A percentile compares a stretch with the other conserved stretches of the same genome.
phyloP scores from a whole-genome alignment of 2,888 invertebrate species.

The Lumbricus terrestris region DNA sequence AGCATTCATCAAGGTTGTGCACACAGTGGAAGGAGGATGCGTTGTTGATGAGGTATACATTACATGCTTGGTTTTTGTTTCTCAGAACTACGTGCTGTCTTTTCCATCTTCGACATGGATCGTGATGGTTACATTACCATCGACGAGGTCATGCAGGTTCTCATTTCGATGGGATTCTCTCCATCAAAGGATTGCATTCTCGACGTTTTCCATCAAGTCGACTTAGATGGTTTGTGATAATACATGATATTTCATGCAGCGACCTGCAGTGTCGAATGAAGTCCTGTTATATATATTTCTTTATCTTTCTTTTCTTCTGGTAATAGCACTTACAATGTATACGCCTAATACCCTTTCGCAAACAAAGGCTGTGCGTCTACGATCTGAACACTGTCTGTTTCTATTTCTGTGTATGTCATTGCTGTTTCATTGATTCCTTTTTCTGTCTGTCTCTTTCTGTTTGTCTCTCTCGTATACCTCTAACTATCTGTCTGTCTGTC shows the following conservation, averaged over 20 bases:
- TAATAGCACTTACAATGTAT: too few relatives aligned
- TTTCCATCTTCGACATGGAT: slow-evolving; percentile 32
- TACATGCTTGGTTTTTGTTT: neutral
- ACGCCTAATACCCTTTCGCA: too few relatives aligned
- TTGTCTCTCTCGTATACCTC: too few relatives aligned
- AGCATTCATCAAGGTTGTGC: neutral
- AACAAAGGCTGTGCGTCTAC: too few relatives aligned
- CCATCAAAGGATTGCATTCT: slow-evolving; percentile 27
- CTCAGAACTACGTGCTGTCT: slow-evolving; percentile 29
- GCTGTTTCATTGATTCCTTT: too few relatives aligned
- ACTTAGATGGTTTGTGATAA: slow-evolving; percentile 22
- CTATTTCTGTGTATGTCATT: too few relatives aligned
- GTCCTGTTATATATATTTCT: neutral
- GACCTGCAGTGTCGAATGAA: too few relatives aligned
- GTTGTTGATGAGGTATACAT: neutral
- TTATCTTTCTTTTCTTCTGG: too few relatives aligned
- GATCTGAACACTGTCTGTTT: too few relatives aligned
- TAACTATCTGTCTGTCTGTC: too few relatives aligned
- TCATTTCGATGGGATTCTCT: slow-evolving; percentile 25
- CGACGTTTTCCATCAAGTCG: slow-evolving; percentile 30
- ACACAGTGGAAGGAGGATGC: neutral
- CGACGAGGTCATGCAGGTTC: slow-evolving; percentile 31
- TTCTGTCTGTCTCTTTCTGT: too few relatives aligned
- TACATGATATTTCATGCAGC: neutral
- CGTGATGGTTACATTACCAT: slow-evolving; percentile 30